These are phyloP conservation scores for Periophthalmodon schlosseri DNA, from an alignment of 2,113 vertebrate genomes.

Conservation along the genomic window DNA sequence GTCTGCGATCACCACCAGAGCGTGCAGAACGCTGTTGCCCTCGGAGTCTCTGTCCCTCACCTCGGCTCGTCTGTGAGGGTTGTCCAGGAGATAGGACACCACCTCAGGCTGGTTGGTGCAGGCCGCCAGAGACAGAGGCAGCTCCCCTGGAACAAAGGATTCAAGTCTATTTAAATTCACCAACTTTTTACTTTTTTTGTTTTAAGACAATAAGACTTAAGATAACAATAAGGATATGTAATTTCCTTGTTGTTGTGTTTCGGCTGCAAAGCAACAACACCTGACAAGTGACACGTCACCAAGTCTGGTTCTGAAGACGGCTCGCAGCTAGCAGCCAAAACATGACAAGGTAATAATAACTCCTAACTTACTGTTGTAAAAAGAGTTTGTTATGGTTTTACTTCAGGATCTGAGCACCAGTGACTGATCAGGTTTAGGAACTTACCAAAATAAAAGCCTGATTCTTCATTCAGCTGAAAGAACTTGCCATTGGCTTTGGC, in stretches of 20 bases:
- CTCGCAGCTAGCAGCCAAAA: no score
- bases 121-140: slow-evolving; percentile 87
- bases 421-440: not conserved
- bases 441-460: slow-evolving; percentile 89
- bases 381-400: not conserved
- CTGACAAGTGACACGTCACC: no score
- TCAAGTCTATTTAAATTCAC: not conserved
- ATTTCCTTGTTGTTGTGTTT: no score
- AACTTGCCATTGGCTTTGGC: slow-evolving; percentile 86
- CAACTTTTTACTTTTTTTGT: no score
- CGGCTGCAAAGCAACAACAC: no score
- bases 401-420: not conserved
- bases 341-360: no score
- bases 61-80: slow-evolving; percentile 77
- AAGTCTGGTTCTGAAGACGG: no score
- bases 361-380: no score
- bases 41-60: slow-evolving; percentile 78
- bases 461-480: slow-evolving; percentile 80
- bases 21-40: slow-evolving; percentile 86
- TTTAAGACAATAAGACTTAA: no score
- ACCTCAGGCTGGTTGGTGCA: slow-evolving; percentile 88
- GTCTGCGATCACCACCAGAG: slow-evolving; percentile 84
- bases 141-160: slow-evolving; percentile 76
- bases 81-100: slow-evolving; percentile 86
- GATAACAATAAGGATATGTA: no score